phyloP scores from a whole-genome alignment of 1,140 invertebrate genomes.

The Dendrolimus kikuchii region DNA sequence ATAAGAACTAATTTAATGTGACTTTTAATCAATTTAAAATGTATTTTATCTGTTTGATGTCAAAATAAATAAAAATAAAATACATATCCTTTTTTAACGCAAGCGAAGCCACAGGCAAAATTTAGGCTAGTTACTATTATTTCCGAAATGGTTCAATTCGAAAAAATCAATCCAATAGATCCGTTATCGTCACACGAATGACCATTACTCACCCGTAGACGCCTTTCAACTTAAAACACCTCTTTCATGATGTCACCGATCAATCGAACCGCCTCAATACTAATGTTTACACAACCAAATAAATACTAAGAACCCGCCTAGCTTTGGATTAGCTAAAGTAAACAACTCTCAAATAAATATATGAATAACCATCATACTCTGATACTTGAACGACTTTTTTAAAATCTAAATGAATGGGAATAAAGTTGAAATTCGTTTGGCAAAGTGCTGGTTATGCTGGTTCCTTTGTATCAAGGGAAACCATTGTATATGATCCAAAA shows the following conservation, averaged over 20 bases:
- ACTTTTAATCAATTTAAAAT: too few species aligned
- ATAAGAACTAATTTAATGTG: too few species aligned
- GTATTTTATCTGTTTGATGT: too few species aligned
- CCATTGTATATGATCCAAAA: constrained; percentile 46
- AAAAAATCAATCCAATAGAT: too few species aligned
- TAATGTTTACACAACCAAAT: constrained; percentile 50
- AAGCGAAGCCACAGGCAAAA: too few species aligned
- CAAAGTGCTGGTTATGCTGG: constrained; percentile 9
- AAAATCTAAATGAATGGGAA: not conserved
- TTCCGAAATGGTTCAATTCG: too few species aligned
- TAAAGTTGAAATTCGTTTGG: constrained; percentile 9
- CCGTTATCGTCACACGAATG: too few species aligned
- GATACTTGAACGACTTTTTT: not conserved
- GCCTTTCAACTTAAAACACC: constrained; percentile 2
- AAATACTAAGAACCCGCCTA: constrained; percentile 44
- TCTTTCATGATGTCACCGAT: constrained; percentile 14
- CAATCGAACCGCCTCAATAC: constrained; percentile 10
- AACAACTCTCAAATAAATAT: constrained; percentile 23
- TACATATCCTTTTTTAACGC: too few species aligned
- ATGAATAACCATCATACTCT: not conserved
- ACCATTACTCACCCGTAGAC: not conserved
- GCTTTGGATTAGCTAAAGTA: constrained; percentile 49
- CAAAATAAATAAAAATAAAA: too few species aligned
- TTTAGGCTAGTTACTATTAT: too few species aligned
- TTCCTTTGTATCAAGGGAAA: constrained; percentile 47